Base-by-base conservation (phyloP, 2,888 invertebrate genomes). In the Drosophila cognata region DNA sequence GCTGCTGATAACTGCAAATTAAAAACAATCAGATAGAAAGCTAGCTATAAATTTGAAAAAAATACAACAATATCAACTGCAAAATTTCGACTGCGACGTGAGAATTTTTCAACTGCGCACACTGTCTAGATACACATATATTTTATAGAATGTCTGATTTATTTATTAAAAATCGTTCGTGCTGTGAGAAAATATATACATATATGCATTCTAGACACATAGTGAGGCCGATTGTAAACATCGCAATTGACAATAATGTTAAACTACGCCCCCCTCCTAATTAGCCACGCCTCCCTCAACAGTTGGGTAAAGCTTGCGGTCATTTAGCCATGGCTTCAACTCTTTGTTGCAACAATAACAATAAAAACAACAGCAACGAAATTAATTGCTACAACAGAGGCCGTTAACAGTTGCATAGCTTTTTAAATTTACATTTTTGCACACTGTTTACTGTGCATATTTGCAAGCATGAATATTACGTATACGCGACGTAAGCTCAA, bases 161-260 rank as follows among this genome's bases (percentile, higher is more conserved):
- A 69, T 68, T 65, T 55, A 68, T 66, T 52, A 41, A 51, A 72
- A 57, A 57, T 71, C 58, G 68, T 55, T 71, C 58, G 70, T 52
- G 76, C 18, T 29, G 50, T 38, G 43, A 18, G 61, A 64, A 56
- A n/a, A 43, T 59, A 43, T 48, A 5, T 59, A 43, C 43, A 5
- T 28, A 21, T 53, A 31, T 43, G 35, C 56, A 59, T 36, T 8
- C 4, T 18, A 55, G 50, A 36, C 31, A 63, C 28, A 41, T 53
- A 70, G 64, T 71, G 67, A 64, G 64, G 53, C 70, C 52, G 70
- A 65, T 68, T 72, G 29, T 62, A 28, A 36, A 33, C 57, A 33
- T 63, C 38, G 52, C 75, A 80, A 84, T 84, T 84, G 82, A 76
- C 73, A 65, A 71, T 61, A 74, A 71, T 72, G 71, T 72, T 66